These are phyloP conservation scores for Drosophila bifasciata DNA, from an alignment of 1,140 invertebrate genomes.

Conservation along the genomic window DNA sequence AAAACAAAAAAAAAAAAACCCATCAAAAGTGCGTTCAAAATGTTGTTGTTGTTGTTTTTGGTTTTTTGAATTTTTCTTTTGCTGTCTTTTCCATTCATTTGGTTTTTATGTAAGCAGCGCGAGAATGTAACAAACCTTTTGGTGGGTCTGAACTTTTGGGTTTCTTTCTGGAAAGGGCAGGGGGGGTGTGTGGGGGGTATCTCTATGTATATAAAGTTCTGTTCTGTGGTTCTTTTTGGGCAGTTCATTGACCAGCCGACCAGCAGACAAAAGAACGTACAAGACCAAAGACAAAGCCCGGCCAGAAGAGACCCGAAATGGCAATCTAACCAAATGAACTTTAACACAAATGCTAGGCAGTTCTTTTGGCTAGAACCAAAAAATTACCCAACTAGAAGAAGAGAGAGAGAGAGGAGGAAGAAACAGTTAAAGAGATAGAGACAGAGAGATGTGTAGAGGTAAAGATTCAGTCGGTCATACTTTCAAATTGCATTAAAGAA, in stretches of 20 bases:
- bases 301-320: conserved; percentile 23
- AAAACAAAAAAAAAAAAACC: conserved; percentile 3
- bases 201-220: conserved; percentile 40
- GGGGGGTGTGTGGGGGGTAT: neutral
- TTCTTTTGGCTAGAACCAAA: conserved; percentile 8
- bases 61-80: conserved; percentile 36
- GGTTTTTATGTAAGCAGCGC: conserved; percentile 68
- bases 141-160: conserved; percentile 68
- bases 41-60: conserved; percentile 42
- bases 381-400: conserved; percentile 40
- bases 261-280: conserved; percentile 60
- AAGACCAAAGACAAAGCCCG: conserved; percentile 33
- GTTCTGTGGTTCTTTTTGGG: conserved; percentile 54
- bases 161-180: conserved; percentile 42
- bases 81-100: conserved; percentile 23
- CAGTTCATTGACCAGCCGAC: conserved; percentile 68
- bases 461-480: conserved; percentile 70
- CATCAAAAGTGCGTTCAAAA: conserved; percentile 58
- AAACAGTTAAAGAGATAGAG: neutral
- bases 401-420: neutral
- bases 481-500: conserved; percentile 74
- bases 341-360: conserved; percentile 65
- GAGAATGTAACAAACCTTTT: conserved; percentile 72
- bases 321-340: conserved; percentile 68
- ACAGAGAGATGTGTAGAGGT: neutral